Conservation (phyloP, 2,797 vertebrate genomes). For the Sparus aurata region DNA sequence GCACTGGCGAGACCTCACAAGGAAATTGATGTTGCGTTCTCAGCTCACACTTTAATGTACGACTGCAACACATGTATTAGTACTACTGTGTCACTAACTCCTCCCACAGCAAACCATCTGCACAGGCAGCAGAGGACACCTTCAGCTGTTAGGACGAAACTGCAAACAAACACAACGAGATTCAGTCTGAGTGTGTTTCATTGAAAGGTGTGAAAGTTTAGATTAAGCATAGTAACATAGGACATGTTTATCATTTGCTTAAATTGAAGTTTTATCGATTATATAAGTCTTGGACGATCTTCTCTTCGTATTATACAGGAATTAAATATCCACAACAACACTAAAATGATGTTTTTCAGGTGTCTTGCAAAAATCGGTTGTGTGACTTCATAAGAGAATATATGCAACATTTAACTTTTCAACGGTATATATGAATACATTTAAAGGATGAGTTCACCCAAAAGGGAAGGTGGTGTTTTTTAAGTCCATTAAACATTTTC, state of each 20-base stretch:
- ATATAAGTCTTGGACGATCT: background rate
- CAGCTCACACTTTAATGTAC: conserved; percentile 5
- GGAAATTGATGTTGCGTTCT: background rate
- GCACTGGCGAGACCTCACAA: conserved; percentile 16
- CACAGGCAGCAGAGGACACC: background rate
- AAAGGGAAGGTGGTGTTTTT: no score
- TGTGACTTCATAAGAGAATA: background rate
- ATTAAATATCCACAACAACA: background rate
- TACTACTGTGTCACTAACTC: background rate
- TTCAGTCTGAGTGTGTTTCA: background rate
- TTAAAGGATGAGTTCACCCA: background rate
- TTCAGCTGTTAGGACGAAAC: background rate
- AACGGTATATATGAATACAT: background rate
- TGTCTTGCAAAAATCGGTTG: background rate
- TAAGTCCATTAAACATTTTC: no score
- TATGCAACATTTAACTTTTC: background rate
- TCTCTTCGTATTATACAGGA: background rate
- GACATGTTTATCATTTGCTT: background rate
- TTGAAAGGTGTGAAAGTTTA: background rate
- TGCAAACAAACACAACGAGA: background rate
- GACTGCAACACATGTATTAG: background rate
- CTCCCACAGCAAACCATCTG: conserved; percentile 8
- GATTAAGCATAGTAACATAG: background rate
- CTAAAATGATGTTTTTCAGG: background rate
- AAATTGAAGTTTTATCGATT: background rate